phyloP scores from a whole-genome alignment of 1,140 invertebrate genomes.

The Papilio machaon region DNA sequence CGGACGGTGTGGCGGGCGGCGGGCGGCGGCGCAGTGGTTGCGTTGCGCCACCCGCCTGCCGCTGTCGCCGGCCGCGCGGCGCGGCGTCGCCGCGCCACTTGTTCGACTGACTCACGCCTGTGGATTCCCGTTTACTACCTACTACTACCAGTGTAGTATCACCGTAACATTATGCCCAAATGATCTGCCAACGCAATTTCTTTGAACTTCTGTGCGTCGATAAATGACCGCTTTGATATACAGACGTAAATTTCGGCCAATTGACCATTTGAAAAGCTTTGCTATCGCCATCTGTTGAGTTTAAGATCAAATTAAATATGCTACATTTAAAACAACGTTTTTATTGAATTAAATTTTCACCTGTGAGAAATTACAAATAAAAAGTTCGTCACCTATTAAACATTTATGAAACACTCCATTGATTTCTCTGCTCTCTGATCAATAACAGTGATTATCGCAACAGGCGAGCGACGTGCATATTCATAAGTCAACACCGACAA shows the following conservation, averaged over 20 bases:
- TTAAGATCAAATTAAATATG: not conserved
- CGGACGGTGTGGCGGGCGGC: slow-evolving; percentile 48
- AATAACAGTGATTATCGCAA: slow-evolving; percentile 28
- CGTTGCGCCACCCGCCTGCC: too few relatives aligned
- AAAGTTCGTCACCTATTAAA: not conserved
- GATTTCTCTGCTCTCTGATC: not conserved
- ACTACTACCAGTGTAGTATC: slow-evolving; percentile 68
- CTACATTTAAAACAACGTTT: not conserved
- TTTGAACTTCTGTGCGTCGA: slow-evolving; percentile 74
- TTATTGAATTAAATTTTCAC: not conserved
- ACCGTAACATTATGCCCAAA: slow-evolving; percentile 74
- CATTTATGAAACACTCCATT: slow-evolving; percentile 1
- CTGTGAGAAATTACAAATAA: not conserved
- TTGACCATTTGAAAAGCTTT: slow-evolving; percentile 44
- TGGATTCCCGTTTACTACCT: slow-evolving; percentile 70
- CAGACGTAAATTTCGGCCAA: slow-evolving; percentile 54
- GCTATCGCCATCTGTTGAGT: not conserved
- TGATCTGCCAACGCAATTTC: slow-evolving; percentile 79
- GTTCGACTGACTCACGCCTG: slow-evolving; percentile 67
- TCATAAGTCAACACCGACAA: slow-evolving; percentile 28
- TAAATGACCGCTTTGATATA: slow-evolving; percentile 75
- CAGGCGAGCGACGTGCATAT: slow-evolving; percentile 31
- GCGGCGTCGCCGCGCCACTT: slow-evolving; percentile 54
- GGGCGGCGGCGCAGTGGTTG: slow-evolving; percentile 40
- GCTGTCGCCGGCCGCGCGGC: slow-evolving; percentile 49